Conservation (phyloP, 53 echinoderm and acorn worm genomes). For the Zoroaster sp. region DNA sequence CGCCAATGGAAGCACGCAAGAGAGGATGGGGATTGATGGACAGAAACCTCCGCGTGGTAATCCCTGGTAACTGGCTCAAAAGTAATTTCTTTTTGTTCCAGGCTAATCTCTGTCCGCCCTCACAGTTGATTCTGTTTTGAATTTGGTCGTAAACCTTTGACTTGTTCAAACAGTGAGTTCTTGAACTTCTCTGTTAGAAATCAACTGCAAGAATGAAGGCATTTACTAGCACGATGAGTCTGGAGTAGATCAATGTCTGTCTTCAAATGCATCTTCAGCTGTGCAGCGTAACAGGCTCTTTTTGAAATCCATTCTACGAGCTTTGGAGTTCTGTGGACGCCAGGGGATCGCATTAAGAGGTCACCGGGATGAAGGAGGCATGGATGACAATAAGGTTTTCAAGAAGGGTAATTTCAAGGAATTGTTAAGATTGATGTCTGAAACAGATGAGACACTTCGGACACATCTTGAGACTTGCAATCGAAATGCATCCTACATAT, state of each 20-base stretch:
- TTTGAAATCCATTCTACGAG: constrained; percentile 37
- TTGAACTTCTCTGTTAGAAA: no score
- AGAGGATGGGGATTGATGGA: no score
- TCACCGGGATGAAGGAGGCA: constrained; percentile 33
- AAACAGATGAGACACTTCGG: constrained; percentile 1
- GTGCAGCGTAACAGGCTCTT: constrained; percentile 1
- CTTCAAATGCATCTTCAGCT: neutral
- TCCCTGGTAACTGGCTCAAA: no score
- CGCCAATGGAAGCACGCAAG: no score
- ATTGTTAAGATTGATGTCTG: neutral
- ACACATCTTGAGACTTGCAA: neutral
- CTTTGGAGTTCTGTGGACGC: constrained; percentile 16
- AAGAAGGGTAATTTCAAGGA: constrained; percentile 64
- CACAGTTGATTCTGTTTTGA: no score
- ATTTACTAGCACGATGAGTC: neutral
- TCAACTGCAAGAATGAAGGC: neutral
- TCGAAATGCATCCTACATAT: constrained; percentile 38
- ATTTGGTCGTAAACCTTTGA: no score
- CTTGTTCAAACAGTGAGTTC: no score
- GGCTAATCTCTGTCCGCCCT: no score
- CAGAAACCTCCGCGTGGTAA: no score
- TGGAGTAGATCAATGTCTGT: neutral
- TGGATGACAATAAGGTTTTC: no score
- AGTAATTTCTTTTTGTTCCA: no score
- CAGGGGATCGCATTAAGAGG: constrained; percentile 44